These are phyloP conservation scores for Motacilla tschutschensis DNA, from an alignment of 2,113 vertebrate species.

Conservation along the genomic window DNA sequence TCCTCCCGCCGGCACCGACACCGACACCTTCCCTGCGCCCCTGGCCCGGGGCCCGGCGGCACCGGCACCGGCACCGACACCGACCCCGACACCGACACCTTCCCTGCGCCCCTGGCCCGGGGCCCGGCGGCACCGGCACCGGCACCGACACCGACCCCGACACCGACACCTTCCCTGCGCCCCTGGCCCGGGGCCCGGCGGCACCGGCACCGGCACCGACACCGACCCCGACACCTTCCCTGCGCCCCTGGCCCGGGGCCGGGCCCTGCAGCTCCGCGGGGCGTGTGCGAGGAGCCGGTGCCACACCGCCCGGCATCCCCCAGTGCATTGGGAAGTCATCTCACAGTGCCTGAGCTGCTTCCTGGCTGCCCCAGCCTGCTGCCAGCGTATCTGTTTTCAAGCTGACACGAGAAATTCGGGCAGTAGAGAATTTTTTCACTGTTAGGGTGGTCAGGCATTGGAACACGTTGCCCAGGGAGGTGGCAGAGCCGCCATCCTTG, in stretches of 20 bases:
- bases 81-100: background rate
- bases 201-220: too few relatives aligned
- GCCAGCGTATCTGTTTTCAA: background rate
- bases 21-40: background rate
- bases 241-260: background rate
- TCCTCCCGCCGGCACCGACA: background rate
- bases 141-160: background rate
- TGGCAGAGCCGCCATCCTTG: background rate
- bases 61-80: background rate
- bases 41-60: too few relatives aligned
- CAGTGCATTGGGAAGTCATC: accelerated
- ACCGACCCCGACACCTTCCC: background rate
- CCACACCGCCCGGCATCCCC: background rate
- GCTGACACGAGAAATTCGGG: background rate
- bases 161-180: background rate
- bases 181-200: too few relatives aligned
- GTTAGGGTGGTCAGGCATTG: background rate
- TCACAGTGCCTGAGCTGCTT: accelerated
- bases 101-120: too few relatives aligned
- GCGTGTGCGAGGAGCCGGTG: background rate
- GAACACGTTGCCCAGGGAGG: background rate
- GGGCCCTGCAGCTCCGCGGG: background rate
- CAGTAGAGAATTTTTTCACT: background rate
- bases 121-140: background rate
- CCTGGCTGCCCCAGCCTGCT: background rate